Conservation (phyloP, 2,113 vertebrate genomes). For the Dicerorhinus sumatrensis region DNA sequence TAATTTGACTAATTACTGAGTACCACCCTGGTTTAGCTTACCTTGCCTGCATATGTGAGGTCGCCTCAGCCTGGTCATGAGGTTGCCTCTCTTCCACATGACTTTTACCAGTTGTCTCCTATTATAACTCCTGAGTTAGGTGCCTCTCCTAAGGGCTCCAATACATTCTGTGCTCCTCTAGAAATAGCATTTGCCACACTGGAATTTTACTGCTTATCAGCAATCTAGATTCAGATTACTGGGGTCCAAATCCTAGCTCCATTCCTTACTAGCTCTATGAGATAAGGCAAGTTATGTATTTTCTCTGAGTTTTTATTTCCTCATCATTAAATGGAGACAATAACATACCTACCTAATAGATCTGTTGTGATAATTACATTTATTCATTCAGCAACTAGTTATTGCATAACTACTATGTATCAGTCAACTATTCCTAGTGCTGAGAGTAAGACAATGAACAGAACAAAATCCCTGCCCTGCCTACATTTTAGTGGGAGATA, state of each 20-base stretch:
- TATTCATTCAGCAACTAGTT: conserved; percentile 34
- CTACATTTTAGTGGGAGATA: neutral
- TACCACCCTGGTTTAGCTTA: neutral
- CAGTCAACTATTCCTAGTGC: neutral
- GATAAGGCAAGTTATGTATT: neutral
- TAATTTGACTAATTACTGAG: neutral
- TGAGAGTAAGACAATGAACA: neutral
- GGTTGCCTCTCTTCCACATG: neutral
- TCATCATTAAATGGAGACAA: neutral
- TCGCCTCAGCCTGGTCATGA: neutral
- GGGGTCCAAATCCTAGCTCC: neutral
- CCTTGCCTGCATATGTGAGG: neutral
- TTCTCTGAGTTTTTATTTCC: neutral
- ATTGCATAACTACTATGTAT: neutral
- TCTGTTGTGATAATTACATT: neutral
- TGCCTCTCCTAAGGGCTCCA: neutral
- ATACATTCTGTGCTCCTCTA: neutral
- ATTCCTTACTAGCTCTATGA: neutral
- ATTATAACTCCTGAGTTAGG: neutral
- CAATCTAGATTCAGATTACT: neutral
- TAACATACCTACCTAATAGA: neutral
- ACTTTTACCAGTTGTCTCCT: neutral
- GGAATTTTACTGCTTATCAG: neutral
- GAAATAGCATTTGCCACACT: neutral
- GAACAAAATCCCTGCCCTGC: neutral